phyloP scores from a whole-genome alignment of 2,797 vertebrate genomes.

The Melanotaenia maccullochi region DNA sequence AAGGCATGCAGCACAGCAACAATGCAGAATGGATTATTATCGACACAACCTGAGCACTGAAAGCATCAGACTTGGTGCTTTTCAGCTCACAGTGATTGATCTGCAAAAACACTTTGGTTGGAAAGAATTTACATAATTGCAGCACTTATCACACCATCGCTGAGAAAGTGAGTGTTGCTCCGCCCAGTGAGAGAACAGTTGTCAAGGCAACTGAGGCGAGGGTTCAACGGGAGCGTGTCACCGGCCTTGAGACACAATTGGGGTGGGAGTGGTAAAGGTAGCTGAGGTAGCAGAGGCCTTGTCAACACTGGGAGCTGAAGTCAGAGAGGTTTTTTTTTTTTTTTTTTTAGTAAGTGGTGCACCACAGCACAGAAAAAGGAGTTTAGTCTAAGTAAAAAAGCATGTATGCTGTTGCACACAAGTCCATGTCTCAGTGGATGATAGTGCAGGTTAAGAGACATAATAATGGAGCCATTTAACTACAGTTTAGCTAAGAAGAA shows the following conservation, averaged over 20 bases:
- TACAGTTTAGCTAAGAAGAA: conserved; percentile 41
- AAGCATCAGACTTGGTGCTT: conserved; percentile 25
- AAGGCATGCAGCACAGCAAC: conserved; percentile 14
- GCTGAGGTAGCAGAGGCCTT: conserved; percentile 23
- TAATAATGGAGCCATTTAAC: conserved; percentile 44
- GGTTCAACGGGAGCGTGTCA: conserved; percentile 74
- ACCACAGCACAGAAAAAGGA: neutral
- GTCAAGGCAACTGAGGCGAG: conserved; percentile 81
- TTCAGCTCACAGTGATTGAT: conserved; percentile 61
- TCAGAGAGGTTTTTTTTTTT: conserved; percentile 15
- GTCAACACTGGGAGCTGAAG: conserved; percentile 18
- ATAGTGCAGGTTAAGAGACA: conserved; percentile 22
- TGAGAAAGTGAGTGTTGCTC: conserved; percentile 67
- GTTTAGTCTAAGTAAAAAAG: neutral
- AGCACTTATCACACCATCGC: conserved; percentile 81
- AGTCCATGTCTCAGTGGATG: conserved; percentile 17
- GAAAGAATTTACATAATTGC: conserved; percentile 85
- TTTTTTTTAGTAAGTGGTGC: neutral
- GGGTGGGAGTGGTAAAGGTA: conserved; percentile 43
- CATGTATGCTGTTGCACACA: neutral
- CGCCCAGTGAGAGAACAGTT: conserved; percentile 68
- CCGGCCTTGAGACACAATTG: conserved; percentile 70
- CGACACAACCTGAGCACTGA: conserved; percentile 37
- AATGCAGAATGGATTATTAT: conserved; percentile 12
- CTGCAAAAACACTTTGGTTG: conserved; percentile 74